Percentiles rank a stretch among this genome's conserved stretches.
Conservation (phyloP, 2,888 invertebrate species). For the Yponomeuta cagnagella region DNA sequence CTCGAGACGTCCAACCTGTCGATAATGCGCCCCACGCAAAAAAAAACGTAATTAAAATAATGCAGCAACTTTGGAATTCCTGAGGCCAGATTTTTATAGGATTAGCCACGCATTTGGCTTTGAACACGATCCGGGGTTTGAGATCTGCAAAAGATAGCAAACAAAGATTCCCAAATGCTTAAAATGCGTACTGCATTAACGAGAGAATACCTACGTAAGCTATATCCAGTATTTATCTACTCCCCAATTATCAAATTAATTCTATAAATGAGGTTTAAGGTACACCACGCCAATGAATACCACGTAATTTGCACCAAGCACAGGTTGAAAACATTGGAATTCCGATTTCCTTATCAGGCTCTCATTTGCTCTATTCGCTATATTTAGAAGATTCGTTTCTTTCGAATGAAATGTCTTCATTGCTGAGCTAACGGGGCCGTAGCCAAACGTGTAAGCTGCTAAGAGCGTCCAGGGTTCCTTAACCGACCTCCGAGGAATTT, state of each 20-base stretch:
- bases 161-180: background rate
- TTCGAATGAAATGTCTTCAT: background rate
- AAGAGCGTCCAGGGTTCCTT: constrained; percentile 1
- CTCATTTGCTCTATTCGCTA: background rate
- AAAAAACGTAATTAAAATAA: background rate
- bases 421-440: background rate
- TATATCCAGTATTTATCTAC: too few relatives aligned
- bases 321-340: too few relatives aligned
- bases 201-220: too few relatives aligned
- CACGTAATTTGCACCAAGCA: too few relatives aligned
- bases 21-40: constrained; percentile 5
- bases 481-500: constrained; percentile 15
- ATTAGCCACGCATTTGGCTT: background rate
- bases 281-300: too few relatives aligned
- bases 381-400: background rate
- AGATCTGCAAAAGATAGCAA: background rate
- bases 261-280: too few relatives aligned
- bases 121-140: background rate
- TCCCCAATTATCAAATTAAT: too few relatives aligned
- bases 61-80: background rate
- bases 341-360: too few relatives aligned
- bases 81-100: background rate
- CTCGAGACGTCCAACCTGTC: constrained; percentile 12
- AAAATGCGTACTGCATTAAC: too few relatives aligned
- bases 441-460: background rate